Base-by-base conservation (phyloP, 2,888 invertebrate species). In the Platerodrilus igneus region DNA sequence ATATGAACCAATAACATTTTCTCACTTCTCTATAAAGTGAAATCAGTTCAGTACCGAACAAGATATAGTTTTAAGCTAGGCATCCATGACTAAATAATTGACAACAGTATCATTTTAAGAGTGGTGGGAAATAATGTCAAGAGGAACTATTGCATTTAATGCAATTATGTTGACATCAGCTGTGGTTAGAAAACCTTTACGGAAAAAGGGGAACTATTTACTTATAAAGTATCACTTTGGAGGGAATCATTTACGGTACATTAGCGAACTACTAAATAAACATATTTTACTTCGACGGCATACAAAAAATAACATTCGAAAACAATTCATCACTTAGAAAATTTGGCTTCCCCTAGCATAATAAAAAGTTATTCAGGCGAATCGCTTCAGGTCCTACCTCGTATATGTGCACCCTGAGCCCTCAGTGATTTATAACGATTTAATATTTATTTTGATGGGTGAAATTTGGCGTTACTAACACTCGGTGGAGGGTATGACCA, bases 391-490 rank as follows among this genome's bases (percentile, higher is more conserved):
- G 25, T n/a, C n/a, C 29, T 33, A 28, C 27, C 39, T 23, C 45
- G 45, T 35, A 41, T 46, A 48, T 49, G 57, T 48, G 50, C 49
- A n/a, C n/a, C n/a, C n/a, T n/a, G n/a, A n/a, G n/a, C 56, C 60
- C 59, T 55, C 41, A 34, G 47, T 67, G 68, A 69, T 69, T 68
- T 69, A 69, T 68, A 66, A 64, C 64, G 66, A 69, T 69, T 68
- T 69, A 68, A 69, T 69, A 69, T 69, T 68, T 69, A 68, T 69
- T 69, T 69, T 69, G 69, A 69, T 67, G 68, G 69, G 67, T 69
- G 66, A 67, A 69, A 69, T 67, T 68, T 67, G 58, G 67, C 69
- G 68, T 67, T 63, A 67, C 69, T 65, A 69, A 68, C 64, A 63
- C 61, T 60, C 55, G 55, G 41, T 49, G 55, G 58, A 62, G 61